These are phyloP conservation scores for Nyctibius grandis DNA, from an alignment of 2,797 vertebrate species.

Conservation along the genomic window DNA sequence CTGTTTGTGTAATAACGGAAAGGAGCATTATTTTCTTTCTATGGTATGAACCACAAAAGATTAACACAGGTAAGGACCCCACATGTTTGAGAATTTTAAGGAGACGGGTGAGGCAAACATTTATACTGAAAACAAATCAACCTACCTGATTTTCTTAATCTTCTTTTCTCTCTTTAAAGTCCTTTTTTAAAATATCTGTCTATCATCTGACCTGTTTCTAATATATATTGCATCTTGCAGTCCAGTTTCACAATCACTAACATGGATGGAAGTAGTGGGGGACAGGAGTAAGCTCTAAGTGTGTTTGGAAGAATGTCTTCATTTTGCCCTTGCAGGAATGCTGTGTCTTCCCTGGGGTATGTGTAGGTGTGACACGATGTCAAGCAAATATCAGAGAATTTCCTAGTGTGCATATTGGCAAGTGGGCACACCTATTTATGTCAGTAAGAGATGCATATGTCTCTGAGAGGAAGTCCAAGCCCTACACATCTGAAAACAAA, in stretches of 20 bases:
- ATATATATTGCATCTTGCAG: background rate
- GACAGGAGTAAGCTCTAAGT: background rate
- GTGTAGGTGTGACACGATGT: background rate
- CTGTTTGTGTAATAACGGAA: background rate
- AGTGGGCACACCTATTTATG: background rate
- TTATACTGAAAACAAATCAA: background rate
- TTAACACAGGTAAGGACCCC: background rate
- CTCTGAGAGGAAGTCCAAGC: background rate
- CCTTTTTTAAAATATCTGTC: no score
- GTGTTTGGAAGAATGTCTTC: background rate
- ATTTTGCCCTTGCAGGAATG: background rate
- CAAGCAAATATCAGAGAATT: background rate
- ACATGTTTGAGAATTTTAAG: background rate
- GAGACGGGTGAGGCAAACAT: background rate
- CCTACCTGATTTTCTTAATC: background rate
- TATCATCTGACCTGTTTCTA: background rate
- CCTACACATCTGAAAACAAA: background rate
- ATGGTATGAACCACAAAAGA: background rate
- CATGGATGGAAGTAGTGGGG: background rate
- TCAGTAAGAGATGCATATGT: background rate
- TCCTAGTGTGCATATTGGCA: background rate
- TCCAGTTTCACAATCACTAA: background rate
- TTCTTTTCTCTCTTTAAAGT: background rate
- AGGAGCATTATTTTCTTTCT: background rate
- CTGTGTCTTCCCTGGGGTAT: accelerated